These are phyloP conservation scores for Cyprinella venusta DNA, from an alignment of 2,797 vertebrate genomes.

Conservation along the genomic window DNA sequence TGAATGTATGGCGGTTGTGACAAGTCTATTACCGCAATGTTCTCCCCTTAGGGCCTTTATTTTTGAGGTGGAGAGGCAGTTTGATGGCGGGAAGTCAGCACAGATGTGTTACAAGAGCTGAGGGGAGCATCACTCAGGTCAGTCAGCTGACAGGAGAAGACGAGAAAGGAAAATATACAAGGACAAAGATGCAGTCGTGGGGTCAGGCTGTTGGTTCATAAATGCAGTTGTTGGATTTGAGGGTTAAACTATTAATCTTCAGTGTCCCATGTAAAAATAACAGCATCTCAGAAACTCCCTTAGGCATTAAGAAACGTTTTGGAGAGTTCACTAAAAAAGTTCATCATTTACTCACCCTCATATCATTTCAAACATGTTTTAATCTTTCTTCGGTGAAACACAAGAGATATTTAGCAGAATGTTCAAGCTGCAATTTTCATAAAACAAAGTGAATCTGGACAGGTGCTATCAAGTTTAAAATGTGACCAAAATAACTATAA, in stretches of 20 bases:
- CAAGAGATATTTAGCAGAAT: not conserved
- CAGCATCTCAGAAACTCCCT: slow-evolving; percentile 25
- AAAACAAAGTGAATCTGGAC: not conserved
- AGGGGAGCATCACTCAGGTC: slow-evolving; percentile 4
- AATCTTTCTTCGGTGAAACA: not conserved
- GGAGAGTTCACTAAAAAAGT: not conserved
- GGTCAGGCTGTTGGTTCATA: not conserved
- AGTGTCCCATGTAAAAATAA: not conserved
- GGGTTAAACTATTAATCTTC: not conserved
- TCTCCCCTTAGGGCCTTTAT: slow-evolving; percentile 12
- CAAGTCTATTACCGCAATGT: slow-evolving; percentile 12
- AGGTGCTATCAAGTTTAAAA: not conserved
- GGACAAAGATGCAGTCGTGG: not conserved
- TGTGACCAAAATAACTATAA: not conserved
- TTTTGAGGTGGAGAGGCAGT: slow-evolving; percentile 24
- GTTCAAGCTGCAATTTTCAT: not conserved
- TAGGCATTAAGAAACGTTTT: not conserved
- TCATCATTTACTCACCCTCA: not conserved
- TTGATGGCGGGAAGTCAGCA: slow-evolving; percentile 31
- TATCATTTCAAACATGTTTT: not conserved
- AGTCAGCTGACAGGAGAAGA: slow-evolving; percentile 20
- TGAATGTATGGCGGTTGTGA: slow-evolving; percentile 15
- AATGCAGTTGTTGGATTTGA: slow-evolving; percentile 23
- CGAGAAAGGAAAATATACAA: not conserved
- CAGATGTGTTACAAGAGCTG: slow-evolving; percentile 33